Base-by-base conservation (phyloP, 1,140 invertebrate species). In the Eriosoma lanigerum region DNA sequence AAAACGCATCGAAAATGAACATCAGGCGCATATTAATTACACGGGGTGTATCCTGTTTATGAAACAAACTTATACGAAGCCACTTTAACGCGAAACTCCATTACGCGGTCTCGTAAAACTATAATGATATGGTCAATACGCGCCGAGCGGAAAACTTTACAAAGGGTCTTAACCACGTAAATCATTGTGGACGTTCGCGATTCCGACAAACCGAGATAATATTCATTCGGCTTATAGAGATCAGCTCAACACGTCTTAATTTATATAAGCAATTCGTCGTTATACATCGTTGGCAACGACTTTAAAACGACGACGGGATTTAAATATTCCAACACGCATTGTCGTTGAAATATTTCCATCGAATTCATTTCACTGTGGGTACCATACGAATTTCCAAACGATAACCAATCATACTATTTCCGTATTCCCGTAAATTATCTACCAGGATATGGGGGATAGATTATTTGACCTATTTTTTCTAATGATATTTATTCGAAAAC, bases 221-320 rank as follows among this genome's bases (percentile, higher is more conserved):
- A 38, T 60, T 60, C 21, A 26, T 60, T 38, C 26, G 58, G 58
- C 58, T 60, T 60, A 60, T 60, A 29, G 58, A 60, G 58, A 24
- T 60, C 58, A 60, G 26, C 58, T 60, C 58, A 60, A 60, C 58
- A 60, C 58, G 12, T 26, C 58, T 60, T 60, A 60, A 60, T 60
- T 60, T 60, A 60, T 4, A 38, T 38, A 29, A 6, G 15, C 12
- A n/a, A n/a, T n/a, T n/a, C 24, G 13, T 58, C 24, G 56, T 58
- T 58, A 24, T 5, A 58, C 56, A 58, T 58, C 24, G 12, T 58
- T 13, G 13, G 13, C 13, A 12, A 5, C 24, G 24, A 58, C 56
- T 58, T 58, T 26, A 58, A 24, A 56, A 56, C 24, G 24, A 58
- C 21, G 21, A 26, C 21, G 24, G 24, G 21, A 26, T 1, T n/a